Base-by-base conservation (phyloP, 1,140 invertebrate species). In the Episyrphus balteatus region DNA sequence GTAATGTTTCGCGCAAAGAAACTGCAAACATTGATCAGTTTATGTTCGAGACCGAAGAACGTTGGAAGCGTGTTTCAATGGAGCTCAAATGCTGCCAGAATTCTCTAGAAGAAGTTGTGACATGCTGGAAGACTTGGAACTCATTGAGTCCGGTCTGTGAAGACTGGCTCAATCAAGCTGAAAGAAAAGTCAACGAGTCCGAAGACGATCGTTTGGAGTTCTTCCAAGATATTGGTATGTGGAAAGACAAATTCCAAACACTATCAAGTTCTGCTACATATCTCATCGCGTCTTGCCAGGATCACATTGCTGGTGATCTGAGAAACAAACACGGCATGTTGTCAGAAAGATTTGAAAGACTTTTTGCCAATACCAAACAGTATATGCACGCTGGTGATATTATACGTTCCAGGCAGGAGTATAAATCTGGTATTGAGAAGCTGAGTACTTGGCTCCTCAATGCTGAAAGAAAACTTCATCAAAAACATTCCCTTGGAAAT, bases 311-410 rank as follows among this genome's bases (percentile, higher is more conserved):
- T 1, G 68, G 74, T 11, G 82, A 86, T 51, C 71, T 96, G 8
- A 84, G 86, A 54, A 80, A 87, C 40, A 79, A 80, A 48, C 83
- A 89, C 54, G 63, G 75, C 3, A 71, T 74, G 43, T 76, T 95
- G 32, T 82, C 83, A 2, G 69, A 77, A 19, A 76, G 83, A 49
- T 96, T 89, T 82, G 88, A 91, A 42, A 75, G 78, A 14, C 69
- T 93, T 18, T 91, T 89, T 70, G 77, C 80, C 48, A 84, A 85
- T 57, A 84, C 87, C 3, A 86, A 88, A 61, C 70, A 75, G 53
- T 92, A 92, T 59, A 86, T 92, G 70, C 83, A 91, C 54, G 84
- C 87, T 30, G 90, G 91, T 18, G 87, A 92, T 58, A 81, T 91
- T 14, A 73, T 92, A 1, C 74, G 88, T 48, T 84, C 85, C 47